A percentile compares a stretch with the other conserved stretches of the same genome.
Evolutionary conservation across 1,140 invertebrate genomes (phyloP).

Genomic region (Dendrolimus punctatus): DNA sequence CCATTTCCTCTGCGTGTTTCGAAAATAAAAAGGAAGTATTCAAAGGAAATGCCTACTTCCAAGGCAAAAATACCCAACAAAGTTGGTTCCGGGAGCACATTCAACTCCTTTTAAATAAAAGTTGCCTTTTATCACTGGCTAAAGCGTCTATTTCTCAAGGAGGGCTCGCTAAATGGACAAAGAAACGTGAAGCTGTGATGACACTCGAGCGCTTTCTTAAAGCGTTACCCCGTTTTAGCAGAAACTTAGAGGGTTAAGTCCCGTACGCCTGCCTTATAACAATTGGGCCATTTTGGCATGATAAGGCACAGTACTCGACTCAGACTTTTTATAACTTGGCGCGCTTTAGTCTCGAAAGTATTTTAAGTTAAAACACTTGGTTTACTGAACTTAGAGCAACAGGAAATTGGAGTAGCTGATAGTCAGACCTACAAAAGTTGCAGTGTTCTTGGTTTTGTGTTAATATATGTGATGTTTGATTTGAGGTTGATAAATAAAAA

Average conservation of each 20-base stretch:
- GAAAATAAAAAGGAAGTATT: slow-evolving; percentile 28
- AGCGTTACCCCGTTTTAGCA: slow-evolving; percentile 18
- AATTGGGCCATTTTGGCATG: neutral
- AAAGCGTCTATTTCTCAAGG: slow-evolving; percentile 26
- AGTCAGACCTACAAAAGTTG: too few species aligned
- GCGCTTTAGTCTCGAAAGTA: too few species aligned
- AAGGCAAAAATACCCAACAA: slow-evolving; percentile 25
- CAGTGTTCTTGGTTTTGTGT: too few species aligned
- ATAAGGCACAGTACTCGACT: too few species aligned
- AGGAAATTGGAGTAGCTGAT: too few species aligned
- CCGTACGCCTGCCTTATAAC: slow-evolving; percentile 3
- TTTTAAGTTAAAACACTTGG: too few species aligned
- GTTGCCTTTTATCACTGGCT: slow-evolving; percentile 33
- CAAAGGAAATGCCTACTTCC: slow-evolving; percentile 26
- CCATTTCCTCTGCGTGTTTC: slow-evolving; percentile 26
- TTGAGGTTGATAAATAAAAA: too few species aligned
- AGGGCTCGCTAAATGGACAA: slow-evolving; percentile 24
- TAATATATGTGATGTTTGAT: too few species aligned
- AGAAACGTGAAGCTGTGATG: slow-evolving; percentile 22
- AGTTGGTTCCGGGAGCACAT: slow-evolving; percentile 20
- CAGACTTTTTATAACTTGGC: too few species aligned
- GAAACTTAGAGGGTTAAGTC: slow-evolving; percentile 14
- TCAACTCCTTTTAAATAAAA: slow-evolving; percentile 29
- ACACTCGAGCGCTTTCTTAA: slow-evolving; percentile 22
- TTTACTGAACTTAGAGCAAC: too few species aligned